phyloP scores from a whole-genome alignment of 64 coral and sea anemone species.

The Stichodactyla helianthus region DNA sequence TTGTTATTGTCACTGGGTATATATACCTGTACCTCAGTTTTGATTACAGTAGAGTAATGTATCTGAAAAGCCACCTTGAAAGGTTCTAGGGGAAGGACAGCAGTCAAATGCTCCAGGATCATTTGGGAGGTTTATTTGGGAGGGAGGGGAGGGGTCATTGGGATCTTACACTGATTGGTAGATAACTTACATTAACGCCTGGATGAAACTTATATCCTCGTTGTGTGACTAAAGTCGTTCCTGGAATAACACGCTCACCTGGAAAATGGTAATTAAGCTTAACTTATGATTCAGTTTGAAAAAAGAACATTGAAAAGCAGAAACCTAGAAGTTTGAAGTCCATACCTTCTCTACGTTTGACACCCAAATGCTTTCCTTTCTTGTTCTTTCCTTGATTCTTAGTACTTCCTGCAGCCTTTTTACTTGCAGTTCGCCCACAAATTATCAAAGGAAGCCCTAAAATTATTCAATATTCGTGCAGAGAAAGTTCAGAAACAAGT shows the following conservation, averaged over 20 bases:
- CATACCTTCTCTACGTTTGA: conserved; percentile 88
- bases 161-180: neutral
- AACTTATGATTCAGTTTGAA: neutral
- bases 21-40: too few relatives aligned
- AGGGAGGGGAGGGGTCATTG: neutral
- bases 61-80: too few relatives aligned
- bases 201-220: conserved; percentile 86
- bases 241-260: conserved; percentile 93
- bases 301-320: neutral
- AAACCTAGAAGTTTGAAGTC: neutral
- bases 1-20: too few relatives aligned
- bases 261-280: neutral
- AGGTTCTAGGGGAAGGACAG: too few relatives aligned
- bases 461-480: neutral
- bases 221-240: conserved; percentile 76
- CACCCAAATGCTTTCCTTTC: conserved; percentile 79
- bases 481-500: neutral
- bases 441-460: neutral
- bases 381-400: conserved; percentile 92
- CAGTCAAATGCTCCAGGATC: too few relatives aligned
- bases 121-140: too few relatives aligned
- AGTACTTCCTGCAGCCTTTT: conserved; percentile 85
- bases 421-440: conserved; percentile 46
- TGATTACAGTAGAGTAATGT: too few relatives aligned
- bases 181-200: conserved; percentile 77